Evolutionary conservation across 2,113 vertebrate species (phyloP), one percentile per base, ranked within the genome.

Genomic region (Vombatus ursinus): DNA sequence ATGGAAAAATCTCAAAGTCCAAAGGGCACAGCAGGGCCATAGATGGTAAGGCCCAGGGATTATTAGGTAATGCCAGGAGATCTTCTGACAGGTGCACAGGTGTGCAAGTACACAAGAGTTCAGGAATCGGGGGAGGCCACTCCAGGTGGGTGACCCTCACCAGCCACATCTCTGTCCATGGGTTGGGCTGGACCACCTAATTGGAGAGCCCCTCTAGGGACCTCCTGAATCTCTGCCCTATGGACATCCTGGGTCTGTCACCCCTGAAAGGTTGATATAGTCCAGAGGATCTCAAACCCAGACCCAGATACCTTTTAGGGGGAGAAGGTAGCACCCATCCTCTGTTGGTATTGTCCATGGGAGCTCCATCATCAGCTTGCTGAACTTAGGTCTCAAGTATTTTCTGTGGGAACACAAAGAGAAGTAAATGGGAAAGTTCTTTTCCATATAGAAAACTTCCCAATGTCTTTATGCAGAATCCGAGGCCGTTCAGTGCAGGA

Each of bases 371-470:
- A 93, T 51, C 50, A 68, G 49, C 52, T 28, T 28, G 95, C 61
- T 95, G 90, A 91, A 50, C 54, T 92, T 89, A 44, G 22, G 57
- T 48, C 48, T 0, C 3, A 94, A 94, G 92, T 44, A 52, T 91
- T 90, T 92, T 92, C 84, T 61, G 24, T 24, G 47, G 50, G 19
- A 92, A 51, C 92, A 91, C 89, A 93, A 37, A 92, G 92, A 90
- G 31, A 37, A 84, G 68, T 44, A 92, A 95, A 50, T 0, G 48
- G 94, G 94, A 57, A 37, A 12, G 19, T 90, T 53, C 92, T 90
- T 44, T n/a, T 14, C 1, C 89, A 2, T 84, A 44, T 95, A 92
- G 92, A 90, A 48, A n/a, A 68, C 92, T 53, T 94, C 52, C 50
- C 52, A 28, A 47, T 49, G 50, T 93, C 95, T 48, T 94, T 37